A percentile compares a stretch with the other conserved stretches of the same genome.
Conservation (phyloP, 2,888 invertebrate genomes). For the Synanthedon tipuliformis region DNA sequence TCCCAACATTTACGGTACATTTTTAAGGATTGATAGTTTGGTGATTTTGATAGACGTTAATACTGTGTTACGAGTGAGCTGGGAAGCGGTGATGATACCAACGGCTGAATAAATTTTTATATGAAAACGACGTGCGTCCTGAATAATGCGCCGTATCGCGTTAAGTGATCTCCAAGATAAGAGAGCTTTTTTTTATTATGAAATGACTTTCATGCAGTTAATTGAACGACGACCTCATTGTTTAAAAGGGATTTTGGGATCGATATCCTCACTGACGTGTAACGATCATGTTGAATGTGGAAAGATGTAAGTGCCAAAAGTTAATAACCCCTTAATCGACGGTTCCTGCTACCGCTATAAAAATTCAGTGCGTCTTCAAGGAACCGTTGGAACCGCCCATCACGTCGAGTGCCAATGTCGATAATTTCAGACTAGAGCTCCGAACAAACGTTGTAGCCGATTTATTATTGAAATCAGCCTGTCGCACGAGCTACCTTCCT, state of each 20-base stretch:
- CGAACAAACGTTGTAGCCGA: slow-evolving; percentile 47
- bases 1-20: background rate
- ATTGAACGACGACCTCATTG: background rate
- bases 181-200: background rate
- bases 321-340: slow-evolving; percentile 47
- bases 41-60: slow-evolving; percentile 22
- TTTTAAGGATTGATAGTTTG: slow-evolving; percentile 14
- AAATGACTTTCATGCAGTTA: background rate
- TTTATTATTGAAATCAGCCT: slow-evolving; percentile 66
- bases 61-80: slow-evolving; percentile 6
- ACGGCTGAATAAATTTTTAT: background rate
- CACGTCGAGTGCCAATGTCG: slow-evolving; percentile 48
- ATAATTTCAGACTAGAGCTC: slow-evolving; percentile 53
- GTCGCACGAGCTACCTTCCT: slow-evolving; percentile 53
- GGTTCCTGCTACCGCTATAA: slow-evolving; percentile 49
- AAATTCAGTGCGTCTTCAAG: slow-evolving; percentile 34
- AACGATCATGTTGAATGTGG: slow-evolving; percentile 19
- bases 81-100: background rate
- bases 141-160: background rate
- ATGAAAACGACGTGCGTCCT: background rate
- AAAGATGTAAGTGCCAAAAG: slow-evolving; percentile 27
- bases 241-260: background rate
- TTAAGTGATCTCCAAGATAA: background rate
- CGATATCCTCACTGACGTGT: slow-evolving; percentile 2
- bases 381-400: slow-evolving; percentile 56